A percentile compares a stretch with the other conserved stretches of the same genome.
Conservation (phyloP, 1,140 invertebrate species). For the Pogonomyrmex barbatus region DNA sequence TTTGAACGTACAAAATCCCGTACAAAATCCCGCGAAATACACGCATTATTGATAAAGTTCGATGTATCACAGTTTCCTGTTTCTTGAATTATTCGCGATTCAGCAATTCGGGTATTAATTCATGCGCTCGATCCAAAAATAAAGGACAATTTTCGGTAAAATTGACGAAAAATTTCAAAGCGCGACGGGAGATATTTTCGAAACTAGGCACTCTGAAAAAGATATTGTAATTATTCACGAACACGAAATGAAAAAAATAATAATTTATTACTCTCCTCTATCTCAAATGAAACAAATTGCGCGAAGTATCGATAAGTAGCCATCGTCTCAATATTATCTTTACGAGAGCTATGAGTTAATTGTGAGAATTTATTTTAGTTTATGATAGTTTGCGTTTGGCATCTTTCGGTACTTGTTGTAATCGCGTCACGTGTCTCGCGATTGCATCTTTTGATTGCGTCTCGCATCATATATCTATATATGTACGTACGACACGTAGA, state of each 20-base stretch:
- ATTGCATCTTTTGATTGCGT: neutral
- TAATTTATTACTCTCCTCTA: neutral
- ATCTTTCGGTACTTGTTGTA: too few species aligned
- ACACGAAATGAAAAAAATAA: neutral
- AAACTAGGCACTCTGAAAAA: neutral
- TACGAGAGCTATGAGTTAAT: neutral
- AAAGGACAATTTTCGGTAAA: neutral
- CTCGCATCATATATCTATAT: neutral
- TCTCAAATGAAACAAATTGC: neutral
- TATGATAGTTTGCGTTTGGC: neutral
- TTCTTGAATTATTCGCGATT: conserved; percentile 6
- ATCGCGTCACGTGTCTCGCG: too few species aligned
- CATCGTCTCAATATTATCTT: neutral
- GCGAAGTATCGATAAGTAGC: neutral
- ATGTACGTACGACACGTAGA: neutral
- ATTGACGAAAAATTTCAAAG: neutral
- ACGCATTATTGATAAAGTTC: conserved; percentile 14
- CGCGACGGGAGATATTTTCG: neutral
- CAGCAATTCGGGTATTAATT: neutral
- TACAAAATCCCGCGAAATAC: neutral
- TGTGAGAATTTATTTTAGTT: neutral
- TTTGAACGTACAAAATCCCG: neutral
- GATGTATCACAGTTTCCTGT: conserved; percentile 9
- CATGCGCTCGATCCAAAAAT: neutral
- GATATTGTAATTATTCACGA: neutral